Evolutionary conservation across 2,113 vertebrate species (phyloP).

Genomic region (Bos indicus): DNA sequence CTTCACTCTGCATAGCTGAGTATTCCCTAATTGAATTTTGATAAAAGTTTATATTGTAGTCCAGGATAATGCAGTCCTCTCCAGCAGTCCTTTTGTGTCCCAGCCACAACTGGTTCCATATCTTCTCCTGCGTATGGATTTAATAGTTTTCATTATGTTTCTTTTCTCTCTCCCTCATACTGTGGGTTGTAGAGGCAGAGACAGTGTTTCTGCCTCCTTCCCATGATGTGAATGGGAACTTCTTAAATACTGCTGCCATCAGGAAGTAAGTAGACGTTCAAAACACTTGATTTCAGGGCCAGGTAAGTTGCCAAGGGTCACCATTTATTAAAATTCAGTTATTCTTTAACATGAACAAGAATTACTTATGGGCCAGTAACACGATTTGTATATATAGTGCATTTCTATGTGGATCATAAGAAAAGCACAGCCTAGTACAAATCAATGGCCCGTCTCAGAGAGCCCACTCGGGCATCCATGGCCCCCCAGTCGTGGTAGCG

Average conservation of each 20-base stretch:
- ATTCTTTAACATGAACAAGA: neutral
- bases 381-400: conserved; percentile 27
- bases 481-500: conserved; percentile 82
- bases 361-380: neutral
- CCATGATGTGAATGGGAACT: neutral
- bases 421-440: conserved; percentile 16
- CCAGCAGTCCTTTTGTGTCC: neutral
- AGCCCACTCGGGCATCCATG: conserved; percentile 74
- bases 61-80: neutral
- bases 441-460: conserved; percentile 49
- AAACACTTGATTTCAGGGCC: neutral
- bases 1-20: neutral
- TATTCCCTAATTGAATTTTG: neutral
- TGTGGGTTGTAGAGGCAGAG: neutral
- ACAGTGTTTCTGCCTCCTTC: neutral
- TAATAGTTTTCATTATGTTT: neutral
- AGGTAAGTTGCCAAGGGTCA: neutral
- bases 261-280: neutral
- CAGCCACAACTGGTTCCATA: neutral
- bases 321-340: neutral
- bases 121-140: neutral
- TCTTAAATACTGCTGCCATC: neutral
- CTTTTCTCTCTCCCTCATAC: neutral
- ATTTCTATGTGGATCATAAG: neutral
- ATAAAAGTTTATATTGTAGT: neutral